Evolutionary conservation across 2,113 vertebrate species (phyloP).

Genomic region (Corapipo altera): DNA sequence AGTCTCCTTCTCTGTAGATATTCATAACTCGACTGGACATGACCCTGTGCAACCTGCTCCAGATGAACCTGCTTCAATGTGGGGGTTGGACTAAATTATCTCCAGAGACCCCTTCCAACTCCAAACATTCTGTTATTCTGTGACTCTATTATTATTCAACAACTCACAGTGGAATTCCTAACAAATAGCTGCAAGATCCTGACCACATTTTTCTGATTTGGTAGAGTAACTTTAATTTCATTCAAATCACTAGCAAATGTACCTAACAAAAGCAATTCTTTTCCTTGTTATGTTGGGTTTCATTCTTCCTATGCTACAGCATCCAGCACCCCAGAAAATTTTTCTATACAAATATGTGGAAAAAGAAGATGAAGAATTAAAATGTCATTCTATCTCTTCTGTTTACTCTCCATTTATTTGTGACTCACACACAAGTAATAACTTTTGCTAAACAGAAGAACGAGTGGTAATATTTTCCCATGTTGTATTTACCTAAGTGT

Average conservation of each 20-base stretch:
- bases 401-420: not conserved
- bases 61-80: fast-evolving
- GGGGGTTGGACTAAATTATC: not conserved
- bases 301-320: not conserved
- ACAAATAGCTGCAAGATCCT: not conserved
- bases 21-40: not conserved
- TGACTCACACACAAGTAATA: not conserved
- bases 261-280: not conserved
- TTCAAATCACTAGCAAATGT: not conserved
- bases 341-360: not conserved
- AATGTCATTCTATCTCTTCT: not conserved
- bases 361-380: not conserved
- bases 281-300: fast-evolving
- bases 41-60: not conserved
- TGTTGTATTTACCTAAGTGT: conserved; percentile 42
- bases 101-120: not conserved
- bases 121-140: not conserved
- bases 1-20: not conserved
- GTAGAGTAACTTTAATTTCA: not conserved
- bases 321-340: not conserved
- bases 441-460: conserved; percentile 11
- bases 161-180: not conserved
- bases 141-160: not conserved
- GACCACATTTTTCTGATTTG: not conserved
- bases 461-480: not conserved